These are phyloP conservation scores for Pocillopora meandrina DNA, from an alignment of 92 coral and sea anemone genomes.

Conservation along the genomic window DNA sequence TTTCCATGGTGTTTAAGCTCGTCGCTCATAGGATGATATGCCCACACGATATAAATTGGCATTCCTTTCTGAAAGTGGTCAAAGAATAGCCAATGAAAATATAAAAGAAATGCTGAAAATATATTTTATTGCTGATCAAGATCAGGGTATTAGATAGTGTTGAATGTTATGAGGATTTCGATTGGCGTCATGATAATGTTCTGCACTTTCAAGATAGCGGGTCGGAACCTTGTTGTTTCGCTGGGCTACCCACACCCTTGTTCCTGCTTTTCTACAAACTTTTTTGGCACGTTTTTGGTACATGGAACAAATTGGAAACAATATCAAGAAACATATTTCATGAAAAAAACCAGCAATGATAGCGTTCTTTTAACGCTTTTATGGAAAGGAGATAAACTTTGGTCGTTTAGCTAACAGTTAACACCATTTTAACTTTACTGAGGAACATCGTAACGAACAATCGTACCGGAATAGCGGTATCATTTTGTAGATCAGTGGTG, in stretches of 20 bases:
- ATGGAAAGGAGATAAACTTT: not conserved
- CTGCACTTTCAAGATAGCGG: too few relatives aligned
- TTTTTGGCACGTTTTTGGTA: too few relatives aligned
- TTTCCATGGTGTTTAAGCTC: not conserved
- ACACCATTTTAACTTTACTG: not conserved
- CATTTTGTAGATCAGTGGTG: slow-evolving; percentile 10
- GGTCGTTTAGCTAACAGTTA: not conserved
- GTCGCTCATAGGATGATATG: slow-evolving; percentile 2
- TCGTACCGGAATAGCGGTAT: slow-evolving; percentile 5
- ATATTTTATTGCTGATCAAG: not conserved
- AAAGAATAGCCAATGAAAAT: not conserved
- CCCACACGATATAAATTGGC: not conserved
- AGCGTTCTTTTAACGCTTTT: too few relatives aligned
- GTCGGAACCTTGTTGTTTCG: too few relatives aligned
- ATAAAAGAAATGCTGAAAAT: not conserved
- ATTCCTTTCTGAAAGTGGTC: not conserved
- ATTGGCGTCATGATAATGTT: too few relatives aligned
- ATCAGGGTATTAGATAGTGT: not conserved
- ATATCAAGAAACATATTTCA: too few relatives aligned
- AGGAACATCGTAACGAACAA: not conserved
- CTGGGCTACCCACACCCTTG: too few relatives aligned
- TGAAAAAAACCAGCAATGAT: too few relatives aligned
- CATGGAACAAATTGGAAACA: too few relatives aligned
- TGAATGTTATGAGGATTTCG: too few relatives aligned
- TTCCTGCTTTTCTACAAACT: too few relatives aligned